Conservation (phyloP, 2,888 invertebrate species). For the Volucella zonaria region DNA sequence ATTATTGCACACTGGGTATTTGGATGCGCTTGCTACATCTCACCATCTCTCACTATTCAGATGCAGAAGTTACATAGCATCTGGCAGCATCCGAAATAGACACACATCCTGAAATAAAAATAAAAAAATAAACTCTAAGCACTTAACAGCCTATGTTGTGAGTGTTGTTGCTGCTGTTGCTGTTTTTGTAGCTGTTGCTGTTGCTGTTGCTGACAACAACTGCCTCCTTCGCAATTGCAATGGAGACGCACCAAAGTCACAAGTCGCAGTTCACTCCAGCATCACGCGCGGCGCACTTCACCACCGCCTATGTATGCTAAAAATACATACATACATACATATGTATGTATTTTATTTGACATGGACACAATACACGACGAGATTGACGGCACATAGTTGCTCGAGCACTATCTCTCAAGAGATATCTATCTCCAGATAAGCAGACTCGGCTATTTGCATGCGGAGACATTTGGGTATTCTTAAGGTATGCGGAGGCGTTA, state of each 20-base stretch:
- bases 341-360: conserved; percentile 60
- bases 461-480: conserved; percentile 58
- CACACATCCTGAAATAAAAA: conserved; percentile 50
- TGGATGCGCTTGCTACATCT: conserved; percentile 35
- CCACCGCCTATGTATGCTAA: conserved; percentile 14
- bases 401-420: conserved; percentile 65
- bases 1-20: conserved; percentile 49
- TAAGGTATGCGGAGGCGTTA: conserved; percentile 71
- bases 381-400: conserved; percentile 74
- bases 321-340: no score
- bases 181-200: conserved; percentile 18
- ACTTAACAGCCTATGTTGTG: conserved; percentile 55
- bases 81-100: conserved; percentile 63
- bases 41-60: conserved; percentile 41
- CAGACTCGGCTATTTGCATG: conserved; percentile 69
- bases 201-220: conserved; percentile 46
- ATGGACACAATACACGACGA: conserved; percentile 72
- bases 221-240: conserved; percentile 54
- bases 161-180: conserved; percentile 27
- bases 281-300: conserved; percentile 24
- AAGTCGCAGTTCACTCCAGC: not conserved
- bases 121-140: conserved; percentile 32
- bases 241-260: not conserved
- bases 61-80: conserved; percentile 69
- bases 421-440: conserved; percentile 72